Evolutionary conservation across 2,797 vertebrate species (phyloP).

Genomic region (Dicrostonyx torquatus): DNA sequence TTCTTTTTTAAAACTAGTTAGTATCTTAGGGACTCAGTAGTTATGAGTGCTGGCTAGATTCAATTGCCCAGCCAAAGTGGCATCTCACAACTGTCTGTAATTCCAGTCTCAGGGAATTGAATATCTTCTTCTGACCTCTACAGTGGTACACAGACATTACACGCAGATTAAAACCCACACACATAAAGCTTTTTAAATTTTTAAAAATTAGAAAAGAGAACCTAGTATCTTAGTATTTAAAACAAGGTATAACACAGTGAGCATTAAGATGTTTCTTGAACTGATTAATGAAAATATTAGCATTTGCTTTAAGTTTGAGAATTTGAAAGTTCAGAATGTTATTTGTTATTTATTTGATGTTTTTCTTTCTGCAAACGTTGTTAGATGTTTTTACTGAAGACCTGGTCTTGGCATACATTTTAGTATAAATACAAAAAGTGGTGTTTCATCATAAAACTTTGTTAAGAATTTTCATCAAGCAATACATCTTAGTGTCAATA

Average conservation of each 20-base stretch:
- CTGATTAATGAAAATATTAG: background rate
- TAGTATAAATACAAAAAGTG: conserved; percentile 35
- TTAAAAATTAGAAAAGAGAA: background rate
- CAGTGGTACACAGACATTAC: background rate
- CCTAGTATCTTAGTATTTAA: background rate
- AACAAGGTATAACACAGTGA: background rate
- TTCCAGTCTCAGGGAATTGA: background rate
- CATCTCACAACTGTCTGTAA: background rate
- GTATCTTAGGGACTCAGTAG: background rate
- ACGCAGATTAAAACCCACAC: background rate
- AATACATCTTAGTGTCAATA: background rate
- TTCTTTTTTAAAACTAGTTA: background rate
- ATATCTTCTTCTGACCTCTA: background rate
- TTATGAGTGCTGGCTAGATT: background rate
- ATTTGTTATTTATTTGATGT: conserved; percentile 47
- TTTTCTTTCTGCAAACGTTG: background rate
- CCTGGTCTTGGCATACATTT: conserved; percentile 36
- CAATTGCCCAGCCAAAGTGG: no score
- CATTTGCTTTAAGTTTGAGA: conserved; percentile 54
- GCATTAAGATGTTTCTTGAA: conserved; percentile 23
- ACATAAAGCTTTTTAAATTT: background rate
- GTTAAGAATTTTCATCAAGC: background rate
- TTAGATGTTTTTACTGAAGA: background rate
- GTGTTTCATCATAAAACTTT: conserved; percentile 48
- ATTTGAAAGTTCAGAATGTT: conserved; percentile 38